These are phyloP conservation scores for Oreonectes daqikongensis DNA, from an alignment of 2,797 vertebrate species.

Conservation along the genomic window DNA sequence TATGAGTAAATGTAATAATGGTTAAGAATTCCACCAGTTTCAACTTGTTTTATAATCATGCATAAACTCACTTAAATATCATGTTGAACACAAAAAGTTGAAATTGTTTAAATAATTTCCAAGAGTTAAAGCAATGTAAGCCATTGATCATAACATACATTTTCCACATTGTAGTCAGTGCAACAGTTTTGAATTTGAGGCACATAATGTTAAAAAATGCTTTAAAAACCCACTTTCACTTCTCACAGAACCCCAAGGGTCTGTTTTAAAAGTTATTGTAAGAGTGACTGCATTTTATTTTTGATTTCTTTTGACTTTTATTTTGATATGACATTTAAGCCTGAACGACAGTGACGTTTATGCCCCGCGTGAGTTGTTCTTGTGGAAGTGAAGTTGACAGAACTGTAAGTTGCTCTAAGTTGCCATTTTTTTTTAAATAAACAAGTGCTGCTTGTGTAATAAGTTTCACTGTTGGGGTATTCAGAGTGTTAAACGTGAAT, in stretches of 20 bases:
- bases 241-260: neutral
- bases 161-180: neutral
- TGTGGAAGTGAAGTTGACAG: slow-evolving; percentile 9
- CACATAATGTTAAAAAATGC: neutral
- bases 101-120: no score
- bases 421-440: neutral
- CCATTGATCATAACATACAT: neutral
- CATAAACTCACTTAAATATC: no score
- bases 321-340: slow-evolving; percentile 5
- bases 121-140: no score
- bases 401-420: neutral
- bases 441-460: neutral
- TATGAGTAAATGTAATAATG: no score
- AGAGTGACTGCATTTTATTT: neutral
- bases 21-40: no score
- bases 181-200: neutral
- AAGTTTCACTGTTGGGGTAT: neutral
- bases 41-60: no score
- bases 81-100: no score
- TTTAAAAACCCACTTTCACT: no score
- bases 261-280: neutral
- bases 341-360: neutral
- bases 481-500: neutral
- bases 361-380: neutral
- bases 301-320: slow-evolving; percentile 21